These are phyloP conservation scores for Falcaria lacertinaria DNA, from an alignment of 2,888 invertebrate genomes.

Conservation along the genomic window DNA sequence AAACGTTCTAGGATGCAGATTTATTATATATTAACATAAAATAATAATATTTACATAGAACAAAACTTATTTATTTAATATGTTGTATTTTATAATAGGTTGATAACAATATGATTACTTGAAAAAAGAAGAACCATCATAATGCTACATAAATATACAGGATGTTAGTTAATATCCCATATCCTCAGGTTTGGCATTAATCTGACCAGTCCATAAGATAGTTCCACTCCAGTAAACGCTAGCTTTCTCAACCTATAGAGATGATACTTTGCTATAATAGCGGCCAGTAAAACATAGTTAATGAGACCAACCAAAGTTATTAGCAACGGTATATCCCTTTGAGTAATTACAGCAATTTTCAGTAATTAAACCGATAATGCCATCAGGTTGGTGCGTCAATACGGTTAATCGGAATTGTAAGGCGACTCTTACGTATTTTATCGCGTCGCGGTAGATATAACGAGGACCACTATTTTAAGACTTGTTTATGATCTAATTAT, in stretches of 20 bases:
- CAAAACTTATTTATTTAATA: too few relatives aligned
- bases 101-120: too few relatives aligned
- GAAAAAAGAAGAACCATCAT: too few relatives aligned
- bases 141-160: too few relatives aligned
- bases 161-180: too few relatives aligned
- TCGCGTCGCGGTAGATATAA: constrained; percentile 20
- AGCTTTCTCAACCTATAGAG: neutral
- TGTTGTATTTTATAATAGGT: too few relatives aligned
- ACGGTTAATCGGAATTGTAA: constrained; percentile 14
- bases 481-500: constrained; percentile 37
- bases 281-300: neutral
- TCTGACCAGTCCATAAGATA: too few relatives aligned
- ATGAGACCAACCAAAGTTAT: neutral
- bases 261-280: constrained; percentile 1
- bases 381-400: constrained; percentile 8
- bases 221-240: too few relatives aligned
- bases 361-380: constrained; percentile 11
- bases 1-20: too few relatives aligned
- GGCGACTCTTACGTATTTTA: constrained; percentile 13
- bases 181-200: too few relatives aligned
- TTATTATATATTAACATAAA: too few relatives aligned
- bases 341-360: constrained; percentile 8
- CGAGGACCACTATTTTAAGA: constrained; percentile 22
- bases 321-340: constrained; percentile 1
- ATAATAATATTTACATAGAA: too few relatives aligned